phyloP scores from a whole-genome alignment of 2,113 vertebrate species.

The Benitochromis conjunctus region DNA sequence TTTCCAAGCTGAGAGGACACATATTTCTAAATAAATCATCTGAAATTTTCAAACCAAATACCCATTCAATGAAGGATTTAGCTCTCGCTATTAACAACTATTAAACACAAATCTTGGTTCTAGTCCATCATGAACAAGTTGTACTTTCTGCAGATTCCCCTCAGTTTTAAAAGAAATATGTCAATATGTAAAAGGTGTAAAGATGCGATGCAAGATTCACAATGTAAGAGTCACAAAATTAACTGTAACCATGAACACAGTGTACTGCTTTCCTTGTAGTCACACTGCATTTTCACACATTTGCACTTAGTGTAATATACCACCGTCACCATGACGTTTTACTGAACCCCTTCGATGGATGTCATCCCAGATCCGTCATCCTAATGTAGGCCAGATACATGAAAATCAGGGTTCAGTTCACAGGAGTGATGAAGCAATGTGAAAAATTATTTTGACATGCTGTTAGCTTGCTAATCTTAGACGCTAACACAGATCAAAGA shows the following conservation, averaged over 20 bases:
- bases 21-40: not conserved
- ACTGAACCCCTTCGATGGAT: not conserved
- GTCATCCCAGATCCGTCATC: not conserved
- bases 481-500: not conserved
- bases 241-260: not conserved
- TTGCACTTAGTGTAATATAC: not conserved
- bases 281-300: not conserved
- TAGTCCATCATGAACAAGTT: not conserved
- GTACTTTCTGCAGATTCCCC: not conserved
- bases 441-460: not conserved
- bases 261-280: not conserved
- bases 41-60: not conserved
- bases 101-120: not conserved
- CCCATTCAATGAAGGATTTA: not conserved
- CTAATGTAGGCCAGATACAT: not conserved
- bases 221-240: not conserved
- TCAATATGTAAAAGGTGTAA: not conserved
- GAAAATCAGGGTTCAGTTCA: not conserved
- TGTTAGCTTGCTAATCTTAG: not conserved
- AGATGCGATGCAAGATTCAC: not conserved
- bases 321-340: not conserved
- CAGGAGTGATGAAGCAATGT: not conserved
- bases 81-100: not conserved
- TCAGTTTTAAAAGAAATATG: not conserved
- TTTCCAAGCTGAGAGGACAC: not conserved